A percentile compares a stretch with the other conserved stretches of the same genome.
Conservation (phyloP, 2,888 invertebrate species). For the Litoditis marina region DNA sequence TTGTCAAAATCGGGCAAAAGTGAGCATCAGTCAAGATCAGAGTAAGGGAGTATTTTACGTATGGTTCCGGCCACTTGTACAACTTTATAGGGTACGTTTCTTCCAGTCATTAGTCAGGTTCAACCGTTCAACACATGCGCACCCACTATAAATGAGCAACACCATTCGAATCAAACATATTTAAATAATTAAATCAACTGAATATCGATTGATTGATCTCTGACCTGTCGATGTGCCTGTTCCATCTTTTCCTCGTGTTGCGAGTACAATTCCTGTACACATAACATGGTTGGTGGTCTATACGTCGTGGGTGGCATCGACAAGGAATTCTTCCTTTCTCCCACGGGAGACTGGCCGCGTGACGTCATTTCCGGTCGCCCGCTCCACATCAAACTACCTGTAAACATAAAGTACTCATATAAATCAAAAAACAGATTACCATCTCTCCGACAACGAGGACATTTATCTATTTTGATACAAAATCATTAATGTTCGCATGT, state of each 20-base stretch:
- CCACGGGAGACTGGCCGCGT: background rate
- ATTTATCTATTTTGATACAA: no score
- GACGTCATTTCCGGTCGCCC: background rate
- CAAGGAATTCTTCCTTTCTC: constrained; percentile 14
- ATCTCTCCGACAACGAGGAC: no score
- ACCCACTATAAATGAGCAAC: background rate
- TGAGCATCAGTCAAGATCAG: no score
- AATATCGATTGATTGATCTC: background rate
- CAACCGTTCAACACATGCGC: no score
- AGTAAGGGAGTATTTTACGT: no score
- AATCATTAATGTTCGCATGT: no score
- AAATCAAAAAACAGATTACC: no score
- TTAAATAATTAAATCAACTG: background rate
- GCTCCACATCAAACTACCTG: constrained; percentile 16
- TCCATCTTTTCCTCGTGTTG: constrained; percentile 5
- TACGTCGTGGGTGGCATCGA: constrained; percentile 18
- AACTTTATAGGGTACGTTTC: no score
- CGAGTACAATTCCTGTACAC: constrained; percentile 33
- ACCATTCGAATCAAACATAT: background rate
- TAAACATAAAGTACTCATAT: background rate
- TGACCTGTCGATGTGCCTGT: no score
- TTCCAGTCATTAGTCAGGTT: no score
- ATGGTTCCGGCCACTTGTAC: no score
- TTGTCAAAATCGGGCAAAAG: no score
- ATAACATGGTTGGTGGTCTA: constrained; percentile 26